phyloP scores from a whole-genome alignment of 2,888 invertebrate genomes.

The Elegia similella region DNA sequence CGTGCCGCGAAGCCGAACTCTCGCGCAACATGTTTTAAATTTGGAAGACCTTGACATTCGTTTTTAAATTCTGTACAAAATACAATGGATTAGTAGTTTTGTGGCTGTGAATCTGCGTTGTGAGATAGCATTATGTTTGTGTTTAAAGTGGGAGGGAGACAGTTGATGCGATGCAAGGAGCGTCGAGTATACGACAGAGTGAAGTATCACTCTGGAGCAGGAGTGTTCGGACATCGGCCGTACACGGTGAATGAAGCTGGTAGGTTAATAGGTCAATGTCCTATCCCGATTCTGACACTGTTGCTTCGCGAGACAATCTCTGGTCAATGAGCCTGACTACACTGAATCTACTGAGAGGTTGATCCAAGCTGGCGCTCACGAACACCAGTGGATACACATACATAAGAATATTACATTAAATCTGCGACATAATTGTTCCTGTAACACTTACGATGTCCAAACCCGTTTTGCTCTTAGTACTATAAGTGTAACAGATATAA shows the following conservation, averaged over 20 bases:
- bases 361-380: too few species aligned
- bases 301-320: too few species aligned
- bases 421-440: too few species aligned
- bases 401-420: too few species aligned
- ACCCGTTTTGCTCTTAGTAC: too few species aligned
- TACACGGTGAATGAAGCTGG: constrained; percentile 56
- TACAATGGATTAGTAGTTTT: constrained; percentile 31
- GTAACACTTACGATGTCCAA: too few species aligned
- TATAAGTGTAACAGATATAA: too few species aligned
- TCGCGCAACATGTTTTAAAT: constrained; percentile 55
- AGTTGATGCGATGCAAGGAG: constrained; percentile 50
- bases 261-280: constrained; percentile 37
- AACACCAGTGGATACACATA: too few species aligned
- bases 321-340: too few species aligned
- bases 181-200: constrained; percentile 38
- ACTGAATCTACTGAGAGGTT: too few species aligned
- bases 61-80: constrained; percentile 20
- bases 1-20: constrained; percentile 39
- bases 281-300: background rate
- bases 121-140: constrained; percentile 50
- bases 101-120: constrained; percentile 21
- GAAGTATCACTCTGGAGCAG: constrained; percentile 79
- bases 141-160: constrained; percentile 56
- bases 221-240: constrained; percentile 83
- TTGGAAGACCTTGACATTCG: constrained; percentile 46